A percentile compares a stretch with the other conserved stretches of the same genome.
These are phyloP conservation scores for Phallusia fumigata DNA, from an alignment of 23 tunicate species.

Conservation along the genomic window DNA sequence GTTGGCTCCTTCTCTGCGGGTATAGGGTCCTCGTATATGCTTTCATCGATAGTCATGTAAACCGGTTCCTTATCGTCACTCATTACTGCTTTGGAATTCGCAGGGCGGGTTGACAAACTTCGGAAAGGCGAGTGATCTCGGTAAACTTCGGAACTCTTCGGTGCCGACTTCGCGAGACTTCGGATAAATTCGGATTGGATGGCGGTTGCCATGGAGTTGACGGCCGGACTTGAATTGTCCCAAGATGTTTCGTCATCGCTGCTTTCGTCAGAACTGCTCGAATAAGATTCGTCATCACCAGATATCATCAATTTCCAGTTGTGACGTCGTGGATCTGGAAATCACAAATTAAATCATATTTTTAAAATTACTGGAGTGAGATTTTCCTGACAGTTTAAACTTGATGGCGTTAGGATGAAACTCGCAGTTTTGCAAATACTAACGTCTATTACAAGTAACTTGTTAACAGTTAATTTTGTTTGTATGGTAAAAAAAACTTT, in stretches of 20 bases:
- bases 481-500: no score
- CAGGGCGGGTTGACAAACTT: neutral
- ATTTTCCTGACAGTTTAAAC: no score
- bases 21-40: neutral
- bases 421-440: no score
- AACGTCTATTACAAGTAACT: no score
- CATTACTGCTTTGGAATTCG: neutral
- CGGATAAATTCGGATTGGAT: slow-evolving; percentile 38
- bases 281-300: neutral
- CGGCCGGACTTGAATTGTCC: neutral
- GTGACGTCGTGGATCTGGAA: neutral
- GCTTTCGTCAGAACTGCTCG: slow-evolving; percentile 1
- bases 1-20: neutral
- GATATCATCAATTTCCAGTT: neutral
- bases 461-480: no score
- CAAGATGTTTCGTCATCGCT: slow-evolving; percentile 37
- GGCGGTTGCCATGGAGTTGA: slow-evolving; percentile 31
- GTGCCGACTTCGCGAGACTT: neutral
- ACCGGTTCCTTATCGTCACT: neutral
- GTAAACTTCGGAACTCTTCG: slow-evolving; percentile 17
- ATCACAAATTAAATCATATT: no score
- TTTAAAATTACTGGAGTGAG: no score
- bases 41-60: neutral
- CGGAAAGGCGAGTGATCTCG: neutral
- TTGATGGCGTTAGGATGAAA: no score